Evolutionary conservation across 1,140 invertebrate species (phyloP).

Genomic region (Scaptomyza montana): DNA sequence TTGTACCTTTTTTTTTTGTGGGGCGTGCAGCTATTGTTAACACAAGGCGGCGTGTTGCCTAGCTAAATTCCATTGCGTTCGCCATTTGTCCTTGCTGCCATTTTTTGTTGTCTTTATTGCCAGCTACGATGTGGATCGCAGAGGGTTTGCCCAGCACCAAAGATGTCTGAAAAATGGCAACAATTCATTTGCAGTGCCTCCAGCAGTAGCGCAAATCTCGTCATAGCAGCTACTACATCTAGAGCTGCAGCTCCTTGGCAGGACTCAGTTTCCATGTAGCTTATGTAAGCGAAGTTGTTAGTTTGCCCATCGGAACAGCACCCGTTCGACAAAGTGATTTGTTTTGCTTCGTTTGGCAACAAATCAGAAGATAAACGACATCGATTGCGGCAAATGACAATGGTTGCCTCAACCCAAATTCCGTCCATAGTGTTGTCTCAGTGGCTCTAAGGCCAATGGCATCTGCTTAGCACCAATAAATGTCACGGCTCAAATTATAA

Average conservation of each 20-base stretch:
- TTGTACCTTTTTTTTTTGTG: slow-evolving; percentile 75
- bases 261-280: slow-evolving; percentile 20
- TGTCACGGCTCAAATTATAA: slow-evolving; percentile 30
- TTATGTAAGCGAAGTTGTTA: slow-evolving; percentile 49
- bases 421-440: slow-evolving; percentile 38
- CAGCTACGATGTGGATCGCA: slow-evolving; percentile 26
- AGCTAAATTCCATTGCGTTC: slow-evolving; percentile 53
- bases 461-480: slow-evolving; percentile 28
- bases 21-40: slow-evolving; percentile 69
- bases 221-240: slow-evolving; percentile 1
- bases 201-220: slow-evolving; percentile 47
- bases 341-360: slow-evolving; percentile 80
- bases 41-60: slow-evolving; percentile 57
- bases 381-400: slow-evolving; percentile 78
- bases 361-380: slow-evolving; percentile 82
- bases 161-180: slow-evolving; percentile 78
- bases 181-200: slow-evolving; percentile 72
- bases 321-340: slow-evolving; percentile 76
- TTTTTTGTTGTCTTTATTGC: slow-evolving; percentile 57
- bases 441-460: slow-evolving; percentile 18
- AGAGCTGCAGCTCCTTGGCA: slow-evolving; percentile 49
- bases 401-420: slow-evolving; percentile 30
- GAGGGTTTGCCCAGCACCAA: slow-evolving; percentile 44
- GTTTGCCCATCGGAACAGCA: slow-evolving; percentile 43
- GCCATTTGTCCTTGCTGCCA: slow-evolving; percentile 39